phyloP scores from a whole-genome alignment of 1,140 invertebrate genomes.

The Triops cancriformis region DNA sequence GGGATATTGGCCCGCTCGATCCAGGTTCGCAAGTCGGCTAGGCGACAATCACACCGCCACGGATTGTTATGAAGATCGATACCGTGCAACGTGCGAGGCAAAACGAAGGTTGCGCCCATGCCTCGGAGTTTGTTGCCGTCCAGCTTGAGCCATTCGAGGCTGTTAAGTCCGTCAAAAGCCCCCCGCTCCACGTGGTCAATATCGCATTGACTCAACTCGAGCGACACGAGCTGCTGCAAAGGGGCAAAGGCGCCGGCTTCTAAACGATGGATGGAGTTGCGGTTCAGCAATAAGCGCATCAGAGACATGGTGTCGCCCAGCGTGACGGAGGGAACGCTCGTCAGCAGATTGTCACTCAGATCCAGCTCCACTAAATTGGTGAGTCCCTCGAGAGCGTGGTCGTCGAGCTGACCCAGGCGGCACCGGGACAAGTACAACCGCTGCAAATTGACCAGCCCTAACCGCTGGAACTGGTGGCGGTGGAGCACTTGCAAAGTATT shows the following conservation, averaged over 20 bases:
- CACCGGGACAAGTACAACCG: slow-evolving; percentile 71
- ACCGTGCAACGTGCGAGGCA: slow-evolving; percentile 62
- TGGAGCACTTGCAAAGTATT: slow-evolving; percentile 68
- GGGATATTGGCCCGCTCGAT: slow-evolving; percentile 62
- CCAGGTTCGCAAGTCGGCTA: slow-evolving; percentile 67
- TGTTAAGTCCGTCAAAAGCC: slow-evolving; percentile 69
- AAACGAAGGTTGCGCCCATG: slow-evolving; percentile 56
- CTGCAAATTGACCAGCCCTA: slow-evolving; percentile 75
- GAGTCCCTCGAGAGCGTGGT: slow-evolving; percentile 67
- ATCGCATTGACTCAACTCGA: slow-evolving; percentile 72
- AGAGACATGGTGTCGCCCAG: slow-evolving; percentile 66
- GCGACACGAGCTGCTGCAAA: slow-evolving; percentile 60
- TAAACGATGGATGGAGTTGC: slow-evolving; percentile 66
- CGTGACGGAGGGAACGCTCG: slow-evolving; percentile 61
- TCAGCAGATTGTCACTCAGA: slow-evolving; percentile 68
- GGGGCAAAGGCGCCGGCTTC: slow-evolving; percentile 64
- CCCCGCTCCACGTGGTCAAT: slow-evolving; percentile 64
- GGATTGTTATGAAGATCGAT: slow-evolving; percentile 75
- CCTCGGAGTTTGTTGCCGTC: slow-evolving; percentile 68
- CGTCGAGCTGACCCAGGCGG: slow-evolving; percentile 63
- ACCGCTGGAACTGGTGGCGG: slow-evolving; percentile 62
- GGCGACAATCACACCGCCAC: slow-evolving; percentile 77
- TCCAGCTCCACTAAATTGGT: slow-evolving; percentile 82
- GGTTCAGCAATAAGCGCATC: slow-evolving; percentile 68
- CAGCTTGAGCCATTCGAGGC: slow-evolving; percentile 72